Conservation (phyloP, 2,797 vertebrate genomes). For the Danio aesculapii region DNA sequence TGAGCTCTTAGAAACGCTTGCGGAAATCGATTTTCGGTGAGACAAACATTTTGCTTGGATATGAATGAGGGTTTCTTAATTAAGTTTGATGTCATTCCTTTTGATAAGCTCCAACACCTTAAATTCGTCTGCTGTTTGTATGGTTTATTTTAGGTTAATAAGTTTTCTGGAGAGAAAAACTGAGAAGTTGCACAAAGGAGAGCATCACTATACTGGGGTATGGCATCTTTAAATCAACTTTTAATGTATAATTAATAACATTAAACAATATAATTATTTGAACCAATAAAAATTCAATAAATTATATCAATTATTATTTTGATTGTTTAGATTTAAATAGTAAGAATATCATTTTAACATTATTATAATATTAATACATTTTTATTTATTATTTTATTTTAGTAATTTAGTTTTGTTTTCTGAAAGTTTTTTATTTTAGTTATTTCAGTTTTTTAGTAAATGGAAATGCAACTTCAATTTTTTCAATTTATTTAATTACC, state of each 20-base stretch:
- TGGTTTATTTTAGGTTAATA: conserved; percentile 80
- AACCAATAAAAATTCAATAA: background rate
- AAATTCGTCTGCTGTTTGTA: background rate
- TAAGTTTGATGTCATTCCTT: too few species aligned
- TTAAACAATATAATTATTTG: background rate
- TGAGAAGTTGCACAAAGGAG: conserved; percentile 87
- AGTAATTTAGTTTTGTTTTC: too few species aligned
- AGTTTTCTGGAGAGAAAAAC: conserved; percentile 91
- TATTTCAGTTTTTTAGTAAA: too few species aligned
- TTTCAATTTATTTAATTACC: background rate
- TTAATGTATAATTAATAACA: background rate
- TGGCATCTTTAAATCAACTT: conserved; percentile 41
- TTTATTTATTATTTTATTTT: too few species aligned
- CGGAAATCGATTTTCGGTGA: conserved; percentile 95
- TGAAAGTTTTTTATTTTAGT: too few species aligned
- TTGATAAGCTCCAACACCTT: too few species aligned
- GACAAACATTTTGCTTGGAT: conserved; percentile 3
- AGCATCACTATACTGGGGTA: conserved; percentile 95
- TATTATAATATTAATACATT: too few species aligned
- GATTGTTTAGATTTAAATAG: background rate
- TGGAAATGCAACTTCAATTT: too few species aligned
- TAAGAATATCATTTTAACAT: too few species aligned
- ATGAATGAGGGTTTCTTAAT: background rate
- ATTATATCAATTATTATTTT: background rate
- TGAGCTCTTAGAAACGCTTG: conserved; percentile 93